Evolutionary conservation across 37 sponge, comb jelly and placozoan genomes (phyloP).

Genomic region (Hexactinellida sp.): DNA sequence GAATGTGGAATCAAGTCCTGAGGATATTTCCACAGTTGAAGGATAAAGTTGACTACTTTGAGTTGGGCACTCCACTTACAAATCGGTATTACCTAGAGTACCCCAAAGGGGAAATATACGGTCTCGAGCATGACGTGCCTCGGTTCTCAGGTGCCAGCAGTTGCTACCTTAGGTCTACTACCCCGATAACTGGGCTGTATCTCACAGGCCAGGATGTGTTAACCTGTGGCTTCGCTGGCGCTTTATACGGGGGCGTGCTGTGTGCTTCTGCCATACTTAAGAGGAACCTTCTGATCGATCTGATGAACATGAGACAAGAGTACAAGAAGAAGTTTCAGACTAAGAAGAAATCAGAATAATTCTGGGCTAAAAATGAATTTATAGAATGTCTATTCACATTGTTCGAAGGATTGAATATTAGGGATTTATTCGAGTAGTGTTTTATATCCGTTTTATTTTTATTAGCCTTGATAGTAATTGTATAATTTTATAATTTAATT

Average conservation of each 20-base stretch:
- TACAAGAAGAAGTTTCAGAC: slow-evolving; percentile 13
- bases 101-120: slow-evolving; percentile 68
- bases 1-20: slow-evolving; percentile 46
- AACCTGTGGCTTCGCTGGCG: slow-evolving; percentile 61
- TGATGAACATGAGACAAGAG: slow-evolving; percentile 25
- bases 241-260: slow-evolving; percentile 58
- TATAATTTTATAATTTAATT: no score
- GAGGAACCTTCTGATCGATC: slow-evolving; percentile 54
- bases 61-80: slow-evolving; percentile 75
- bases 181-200: slow-evolving; percentile 52
- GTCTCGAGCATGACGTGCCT: slow-evolving; percentile 50
- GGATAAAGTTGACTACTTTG: slow-evolving; percentile 64
- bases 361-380: neutral
- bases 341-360: neutral
- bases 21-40: slow-evolving; percentile 68
- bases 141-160: slow-evolving; percentile 41
- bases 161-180: slow-evolving; percentile 47
- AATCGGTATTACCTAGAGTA: slow-evolving; percentile 57
- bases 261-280: slow-evolving; percentile 54
- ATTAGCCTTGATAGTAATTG: no score
- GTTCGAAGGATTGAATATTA: neutral
- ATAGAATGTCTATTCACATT: neutral
- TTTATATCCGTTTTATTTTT: no score
- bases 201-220: slow-evolving; percentile 79
- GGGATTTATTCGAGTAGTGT: no score